Evolutionary conservation across 2,888 invertebrate genomes (phyloP), one percentile per base, ranked within the genome.

Genomic region (Ormyrus pomaceus): DNA sequence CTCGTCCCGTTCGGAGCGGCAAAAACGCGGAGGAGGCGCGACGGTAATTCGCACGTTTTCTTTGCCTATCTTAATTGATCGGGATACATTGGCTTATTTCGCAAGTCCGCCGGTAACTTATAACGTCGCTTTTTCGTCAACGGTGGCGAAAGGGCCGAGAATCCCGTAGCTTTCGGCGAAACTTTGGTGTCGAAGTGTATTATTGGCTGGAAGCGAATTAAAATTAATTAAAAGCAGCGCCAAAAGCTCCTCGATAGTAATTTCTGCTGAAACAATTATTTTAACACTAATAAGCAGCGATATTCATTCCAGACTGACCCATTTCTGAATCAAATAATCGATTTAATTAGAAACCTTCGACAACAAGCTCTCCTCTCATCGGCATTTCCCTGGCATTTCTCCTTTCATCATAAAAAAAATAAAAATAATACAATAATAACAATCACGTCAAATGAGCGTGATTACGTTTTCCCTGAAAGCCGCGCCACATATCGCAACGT

Each of bases 401-500:
- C 6, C 51, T n/a, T 48, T 56, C 9, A 51, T 62, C 3, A 11
- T 58, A 46, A 11, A 46, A 58, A n/a, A 56, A 56, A 68, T 11
- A 45, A 34, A 10, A 34, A 34, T 34, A 34, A 34, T 5, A 9
- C 13, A 48, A 34, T 19, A 79, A 66, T 71, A 61, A 65, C 19
- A 4, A 46, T 65, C 34, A 34, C 34, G 34, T 34, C 58, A 58
- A 68, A 68, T 55, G 64, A 72, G 34, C 56, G 53, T 73, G n/a
- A 71, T 80, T 71, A 76, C 61, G 50, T 45, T 11, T 19, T 6
- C 56, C 50, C 59, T n/a, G 55, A 46, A 51, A 59, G 51, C 68
- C n/a, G 75, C 34, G 66, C 59, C 69, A 62, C 74, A 65, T 77
- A 71, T 74, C 13, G 78, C 59, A 76, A 83, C 34, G 34, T 34